phyloP scores from a whole-genome alignment of 2,888 invertebrate genomes.

The Chrysolina oricalcia region DNA sequence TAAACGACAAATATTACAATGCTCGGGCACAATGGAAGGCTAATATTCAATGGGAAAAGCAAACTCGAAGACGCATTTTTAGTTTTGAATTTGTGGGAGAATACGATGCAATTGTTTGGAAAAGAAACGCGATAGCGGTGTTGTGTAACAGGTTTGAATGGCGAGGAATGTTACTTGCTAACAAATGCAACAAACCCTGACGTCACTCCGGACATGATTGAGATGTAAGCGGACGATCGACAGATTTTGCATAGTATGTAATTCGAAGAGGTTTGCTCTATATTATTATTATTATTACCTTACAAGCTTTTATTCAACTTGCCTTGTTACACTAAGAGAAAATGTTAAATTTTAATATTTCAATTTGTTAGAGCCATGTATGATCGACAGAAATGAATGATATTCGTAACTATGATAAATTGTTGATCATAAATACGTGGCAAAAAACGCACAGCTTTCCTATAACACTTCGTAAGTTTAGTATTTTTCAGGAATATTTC shows the following conservation, averaged over 20 bases:
- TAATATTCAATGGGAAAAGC: conserved; percentile 37
- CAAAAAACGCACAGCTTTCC: too few species aligned
- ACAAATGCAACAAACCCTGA: neutral
- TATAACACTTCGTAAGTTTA: too few species aligned
- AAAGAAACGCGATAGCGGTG: neutral
- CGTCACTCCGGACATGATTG: neutral
- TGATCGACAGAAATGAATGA: too few species aligned
- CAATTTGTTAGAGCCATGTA: too few species aligned
- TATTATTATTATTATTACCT: too few species aligned
- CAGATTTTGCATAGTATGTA: neutral
- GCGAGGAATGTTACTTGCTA: neutral
- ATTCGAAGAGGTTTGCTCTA: too few species aligned
- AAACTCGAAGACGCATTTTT: conserved; percentile 29
- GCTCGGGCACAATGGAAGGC: conserved; percentile 30
- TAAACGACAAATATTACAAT: conserved; percentile 42
- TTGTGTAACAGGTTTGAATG: conserved; percentile 1
- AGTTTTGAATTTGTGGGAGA: conserved; percentile 13
- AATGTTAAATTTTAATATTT: too few species aligned
- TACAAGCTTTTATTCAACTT: too few species aligned
- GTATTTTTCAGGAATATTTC: too few species aligned
- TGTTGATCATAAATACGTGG: too few species aligned
- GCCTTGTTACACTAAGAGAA: too few species aligned
- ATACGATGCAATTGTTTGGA: conserved; percentile 20
- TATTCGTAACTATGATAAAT: too few species aligned
- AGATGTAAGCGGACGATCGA: neutral